A percentile compares a stretch with the other conserved stretches of the same genome.
These are phyloP conservation scores for Scaptomyza polygonia DNA, from an alignment of 2,888 invertebrate species.

Conservation along the genomic window DNA sequence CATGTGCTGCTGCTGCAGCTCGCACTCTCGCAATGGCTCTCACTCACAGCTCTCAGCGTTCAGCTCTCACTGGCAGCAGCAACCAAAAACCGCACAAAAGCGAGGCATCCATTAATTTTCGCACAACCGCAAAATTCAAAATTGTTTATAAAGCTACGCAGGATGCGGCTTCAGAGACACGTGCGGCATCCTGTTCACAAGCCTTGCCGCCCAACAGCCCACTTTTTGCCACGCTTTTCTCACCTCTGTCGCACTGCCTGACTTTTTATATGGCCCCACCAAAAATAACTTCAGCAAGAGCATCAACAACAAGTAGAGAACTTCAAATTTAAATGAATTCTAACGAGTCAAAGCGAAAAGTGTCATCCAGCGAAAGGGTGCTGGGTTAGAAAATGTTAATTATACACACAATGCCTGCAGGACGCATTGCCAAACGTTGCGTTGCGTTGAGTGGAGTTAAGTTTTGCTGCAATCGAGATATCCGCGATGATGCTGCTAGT, in stretches of 20 bases:
- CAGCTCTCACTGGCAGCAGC: constrained; percentile 51
- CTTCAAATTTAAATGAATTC: constrained; percentile 77
- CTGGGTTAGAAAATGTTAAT: constrained; percentile 60
- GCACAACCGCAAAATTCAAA: constrained; percentile 82
- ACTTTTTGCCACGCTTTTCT: constrained; percentile 1
- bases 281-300: constrained; percentile 20
- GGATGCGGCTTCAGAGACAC: constrained; percentile 73
- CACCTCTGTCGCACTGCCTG: constrained; percentile 19
- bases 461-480: constrained; percentile 52
- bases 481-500: constrained; percentile 30
- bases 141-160: constrained; percentile 81
- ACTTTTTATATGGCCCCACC: constrained; percentile 33
- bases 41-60: neutral
- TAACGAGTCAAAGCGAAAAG: constrained; percentile 77
- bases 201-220: constrained; percentile 11
- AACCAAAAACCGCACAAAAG: constrained; percentile 76
- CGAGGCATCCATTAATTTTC: constrained; percentile 82
- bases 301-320: constrained; percentile 37
- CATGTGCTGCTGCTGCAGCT: constrained; percentile 23
- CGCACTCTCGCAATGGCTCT: neutral
- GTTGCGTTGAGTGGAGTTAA: constrained; percentile 37
- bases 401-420: constrained; percentile 59
- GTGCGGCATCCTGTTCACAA: constrained; percentile 55
- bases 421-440: constrained; percentile 11
- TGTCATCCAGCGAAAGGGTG: constrained; percentile 55